These are phyloP conservation scores for Allygus modestus DNA, from an alignment of 2,888 invertebrate genomes.

Conservation along the genomic window DNA sequence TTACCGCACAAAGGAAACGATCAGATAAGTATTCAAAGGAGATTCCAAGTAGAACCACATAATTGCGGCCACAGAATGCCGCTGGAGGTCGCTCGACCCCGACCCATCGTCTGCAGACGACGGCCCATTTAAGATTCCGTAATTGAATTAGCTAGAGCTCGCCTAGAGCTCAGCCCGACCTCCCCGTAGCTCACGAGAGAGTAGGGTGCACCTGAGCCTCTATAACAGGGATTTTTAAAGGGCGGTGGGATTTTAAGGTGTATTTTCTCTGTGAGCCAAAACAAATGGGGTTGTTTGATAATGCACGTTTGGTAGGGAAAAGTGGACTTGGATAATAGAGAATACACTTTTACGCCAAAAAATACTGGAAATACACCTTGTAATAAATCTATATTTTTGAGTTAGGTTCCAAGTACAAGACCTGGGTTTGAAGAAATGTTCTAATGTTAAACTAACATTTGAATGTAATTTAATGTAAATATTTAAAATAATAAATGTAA, in stretches of 20 bases:
- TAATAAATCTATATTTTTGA: too few relatives aligned
- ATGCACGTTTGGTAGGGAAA: too few relatives aligned
- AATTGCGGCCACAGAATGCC: not conserved
- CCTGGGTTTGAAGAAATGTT: too few relatives aligned
- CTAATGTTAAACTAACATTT: too few relatives aligned
- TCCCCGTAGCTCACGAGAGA: not conserved
- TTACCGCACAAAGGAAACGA: slow-evolving; percentile 27
- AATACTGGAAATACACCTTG: too few relatives aligned
- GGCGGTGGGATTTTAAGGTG: not conserved
- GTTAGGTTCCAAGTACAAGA: too few relatives aligned
- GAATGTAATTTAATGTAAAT: too few relatives aligned
- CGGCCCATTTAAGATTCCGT: slow-evolving; percentile 56
- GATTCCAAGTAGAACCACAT: slow-evolving; percentile 22
- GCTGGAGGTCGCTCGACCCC: not conserved
- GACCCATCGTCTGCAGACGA: slow-evolving; percentile 42
- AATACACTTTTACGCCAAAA: too few relatives aligned
- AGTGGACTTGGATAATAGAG: too few relatives aligned
- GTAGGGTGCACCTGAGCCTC: not conserved
- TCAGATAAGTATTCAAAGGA: slow-evolving; percentile 49
- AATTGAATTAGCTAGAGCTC: slow-evolving; percentile 54
- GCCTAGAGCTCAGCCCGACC: slow-evolving; percentile 11
- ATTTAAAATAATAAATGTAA: too few relatives aligned
- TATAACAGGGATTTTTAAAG: not conserved
- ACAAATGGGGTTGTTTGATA: too few relatives aligned
- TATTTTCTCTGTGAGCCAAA: too few relatives aligned